Base-by-base conservation (phyloP, 2,888 invertebrate genomes). In the Pantelozetes paolii region DNA sequence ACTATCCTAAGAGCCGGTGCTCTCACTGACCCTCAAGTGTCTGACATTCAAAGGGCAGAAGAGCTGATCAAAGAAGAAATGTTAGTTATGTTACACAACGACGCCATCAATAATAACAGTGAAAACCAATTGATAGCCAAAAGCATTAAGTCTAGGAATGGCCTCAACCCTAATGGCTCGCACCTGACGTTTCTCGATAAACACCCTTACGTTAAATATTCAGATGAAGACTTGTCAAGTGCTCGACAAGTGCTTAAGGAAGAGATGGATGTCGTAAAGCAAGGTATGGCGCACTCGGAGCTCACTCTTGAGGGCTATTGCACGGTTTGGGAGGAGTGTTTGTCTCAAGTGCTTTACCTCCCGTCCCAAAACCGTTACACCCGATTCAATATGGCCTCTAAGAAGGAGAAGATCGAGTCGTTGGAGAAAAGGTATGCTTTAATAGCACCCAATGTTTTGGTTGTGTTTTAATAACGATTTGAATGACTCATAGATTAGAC, bases 241-340 rank as follows among this genome's bases (percentile, higher is more conserved):
- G 90, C 93, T 0, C 87, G 86, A 78, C 81, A 83, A 23, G 81
- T 91, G 79, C 81, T 96, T 74, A 85, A 86, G 75, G 87, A 87
- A 45, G 97, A 98, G 85, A 94, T 95, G 91, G 89, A 89, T 30
- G 86, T 89, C 0, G 96, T 98, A 0, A 91, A 91, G 81, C 87
- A 88, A 74, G 95, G 94, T 59, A 98, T 98, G 97, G 90, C 89
- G 0, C 97, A 98, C 81, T 96, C 96, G 0, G 96, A 97, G 48
- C 85, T 98, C 64, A 90, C 94, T 1, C 83, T 92, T 67, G 96
- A 97, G 78, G 90, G 92, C 0, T 96, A 94, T 81, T 89, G 90
- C 13, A 94, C 95, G 84, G 95, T 96, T 57, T 98, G 97, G 97
- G 93, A 95, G 81, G 96, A 98, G 84, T 97, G 97, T 83, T 86